phyloP scores from a whole-genome alignment of 2,797 vertebrate species.

The Galago senegalensis region DNA sequence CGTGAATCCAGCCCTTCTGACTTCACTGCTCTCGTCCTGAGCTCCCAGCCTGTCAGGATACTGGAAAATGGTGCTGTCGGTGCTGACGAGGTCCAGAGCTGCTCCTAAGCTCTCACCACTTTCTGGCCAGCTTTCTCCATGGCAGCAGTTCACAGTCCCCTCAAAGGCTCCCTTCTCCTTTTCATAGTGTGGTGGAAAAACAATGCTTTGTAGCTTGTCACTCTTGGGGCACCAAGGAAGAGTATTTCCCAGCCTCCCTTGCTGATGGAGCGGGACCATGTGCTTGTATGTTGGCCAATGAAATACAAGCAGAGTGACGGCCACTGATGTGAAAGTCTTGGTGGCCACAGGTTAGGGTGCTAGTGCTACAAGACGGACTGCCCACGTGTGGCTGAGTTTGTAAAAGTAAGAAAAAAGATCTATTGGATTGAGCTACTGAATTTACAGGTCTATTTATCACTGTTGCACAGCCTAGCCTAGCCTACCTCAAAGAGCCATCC shows the following conservation, averaged over 20 bases:
- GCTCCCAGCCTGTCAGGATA: neutral
- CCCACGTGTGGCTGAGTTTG: neutral
- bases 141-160: neutral
- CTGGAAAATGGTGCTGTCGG: neutral
- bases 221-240: neutral
- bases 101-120: neutral
- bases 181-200: neutral
- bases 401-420: neutral
- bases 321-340: neutral
- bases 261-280: neutral
- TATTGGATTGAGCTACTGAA: neutral
- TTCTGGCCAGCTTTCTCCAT: neutral
- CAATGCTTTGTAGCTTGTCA: neutral
- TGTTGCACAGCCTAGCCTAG: neutral
- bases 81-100: neutral
- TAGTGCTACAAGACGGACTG: neutral
- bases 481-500: neutral
- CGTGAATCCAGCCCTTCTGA: neutral
- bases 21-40: too few species aligned
- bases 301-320: neutral
- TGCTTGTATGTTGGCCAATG: neutral
- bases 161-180: neutral
- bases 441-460: neutral
- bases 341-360: neutral
- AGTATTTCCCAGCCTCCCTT: conserved; percentile 33